These are phyloP conservation scores for Steinernema carpocapsae DNA, from an alignment of 2,888 invertebrate genomes.

Conservation along the genomic window DNA sequence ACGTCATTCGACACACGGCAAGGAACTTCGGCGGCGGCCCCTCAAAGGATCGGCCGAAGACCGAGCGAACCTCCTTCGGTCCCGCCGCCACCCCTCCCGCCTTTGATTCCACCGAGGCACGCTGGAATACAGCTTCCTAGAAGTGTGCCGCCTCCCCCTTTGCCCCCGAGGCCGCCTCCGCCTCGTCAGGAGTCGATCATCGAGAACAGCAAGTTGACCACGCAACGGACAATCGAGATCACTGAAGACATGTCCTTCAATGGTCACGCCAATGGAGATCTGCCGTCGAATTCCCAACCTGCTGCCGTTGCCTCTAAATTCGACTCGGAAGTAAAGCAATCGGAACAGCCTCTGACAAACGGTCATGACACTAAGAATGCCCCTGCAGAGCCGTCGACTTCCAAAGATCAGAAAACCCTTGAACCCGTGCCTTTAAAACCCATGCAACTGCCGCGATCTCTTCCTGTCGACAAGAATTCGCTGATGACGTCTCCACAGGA, in stretches of 20 bases:
- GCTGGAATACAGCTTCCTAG: constrained; percentile 18
- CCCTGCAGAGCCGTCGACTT: neutral
- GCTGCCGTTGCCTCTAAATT: neutral
- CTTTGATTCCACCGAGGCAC: constrained; percentile 35
- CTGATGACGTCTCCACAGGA: constrained; percentile 31
- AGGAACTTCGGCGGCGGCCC: constrained; percentile 30
- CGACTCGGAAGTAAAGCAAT: neutral
- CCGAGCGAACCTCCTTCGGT: constrained; percentile 33
- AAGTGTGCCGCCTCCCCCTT: constrained; percentile 36
- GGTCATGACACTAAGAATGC: neutral
- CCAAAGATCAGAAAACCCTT: neutral
- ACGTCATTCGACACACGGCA: constrained; percentile 49
- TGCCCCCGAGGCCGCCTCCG: constrained; percentile 47
- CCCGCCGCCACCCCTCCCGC: constrained; percentile 36
- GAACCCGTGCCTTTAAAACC: constrained; percentile 9
- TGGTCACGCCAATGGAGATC: constrained; percentile 6
- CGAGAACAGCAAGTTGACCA: constrained; percentile 33
- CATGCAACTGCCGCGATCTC: constrained; percentile 36
- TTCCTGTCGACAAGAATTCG: constrained; percentile 36
- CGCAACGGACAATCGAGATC: neutral
- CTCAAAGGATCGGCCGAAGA: neutral
- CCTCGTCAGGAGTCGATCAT: constrained; percentile 42
- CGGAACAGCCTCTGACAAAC: neutral
- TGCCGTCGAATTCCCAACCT: neutral
- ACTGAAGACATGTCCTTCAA: constrained; percentile 21